phyloP scores from a whole-genome alignment of 2,888 invertebrate species.

The Stenolophus ochropezus region DNA sequence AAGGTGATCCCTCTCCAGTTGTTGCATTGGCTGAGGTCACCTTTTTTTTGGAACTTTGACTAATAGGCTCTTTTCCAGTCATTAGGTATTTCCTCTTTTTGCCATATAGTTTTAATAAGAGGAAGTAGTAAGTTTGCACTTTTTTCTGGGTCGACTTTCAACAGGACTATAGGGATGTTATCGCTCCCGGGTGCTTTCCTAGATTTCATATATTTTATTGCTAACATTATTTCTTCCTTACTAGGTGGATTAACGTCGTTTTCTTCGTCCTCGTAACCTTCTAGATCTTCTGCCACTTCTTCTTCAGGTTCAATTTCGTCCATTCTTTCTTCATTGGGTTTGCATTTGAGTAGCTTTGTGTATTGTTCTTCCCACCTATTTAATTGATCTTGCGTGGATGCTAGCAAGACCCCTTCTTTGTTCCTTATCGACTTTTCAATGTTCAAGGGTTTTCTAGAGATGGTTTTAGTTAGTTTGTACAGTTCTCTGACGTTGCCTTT shows the following conservation, averaged over 20 bases:
- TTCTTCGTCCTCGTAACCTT: no score
- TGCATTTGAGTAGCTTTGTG: no score
- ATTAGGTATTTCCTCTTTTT: not conserved
- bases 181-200: not conserved
- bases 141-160: not conserved
- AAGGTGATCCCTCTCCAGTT: constrained; percentile 1
- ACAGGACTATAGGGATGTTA: not conserved
- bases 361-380: no score
- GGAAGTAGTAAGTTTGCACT: not conserved
- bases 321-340: no score
- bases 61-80: not conserved
- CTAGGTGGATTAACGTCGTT: no score
- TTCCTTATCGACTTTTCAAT: not conserved
- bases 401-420: not conserved
- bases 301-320: no score
- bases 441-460: not conserved
- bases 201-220: not conserved
- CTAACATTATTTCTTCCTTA: no score
- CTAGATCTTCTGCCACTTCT: no score
- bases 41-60: not conserved
- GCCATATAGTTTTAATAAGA: not conserved
- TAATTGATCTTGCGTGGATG: no score
- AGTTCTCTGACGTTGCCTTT: not conserved
- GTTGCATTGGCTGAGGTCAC: not conserved
- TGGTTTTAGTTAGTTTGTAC: not conserved